Base-by-base conservation (phyloP, 2,888 invertebrate genomes). In the Geophilus truncorum region DNA sequence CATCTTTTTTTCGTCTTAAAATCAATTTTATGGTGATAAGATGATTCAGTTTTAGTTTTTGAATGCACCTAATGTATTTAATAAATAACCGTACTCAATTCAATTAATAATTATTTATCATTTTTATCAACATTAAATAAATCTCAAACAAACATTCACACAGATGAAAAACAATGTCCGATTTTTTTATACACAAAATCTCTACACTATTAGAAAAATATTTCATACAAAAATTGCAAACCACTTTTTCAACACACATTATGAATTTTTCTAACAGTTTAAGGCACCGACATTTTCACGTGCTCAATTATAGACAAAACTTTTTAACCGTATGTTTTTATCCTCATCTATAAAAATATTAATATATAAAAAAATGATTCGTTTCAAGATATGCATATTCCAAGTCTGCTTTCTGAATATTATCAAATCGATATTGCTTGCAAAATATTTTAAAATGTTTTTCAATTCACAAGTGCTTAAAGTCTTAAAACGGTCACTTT, bases 161-260 rank as follows among this genome's bases (percentile, higher is more conserved):
- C 70, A 25, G 15, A 51, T 51, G 7, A 28, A 28, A 70, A 70
- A 70, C 70, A 70, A 70, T 70, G 70, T 70, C 70, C 70, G 70
- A n/a, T 51, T 51, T 70, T 70, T 70, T 70, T 70, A 25, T 70
- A 70, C 70, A 70, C 28, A 25, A 70, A 70, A 18, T 15, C 23
- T 70, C 70, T 70, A 70, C 10, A 70, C 70, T 70, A 70, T 70
- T 62, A 70, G 70, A 70, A 70, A 70, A 70, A 70, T 70, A 70
- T 70, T 70, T 28, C 28, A 28, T 70, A 70, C 70, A 70, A 70
- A 70, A 70, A 70, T 70, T 70, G 23, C 28, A 70, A 70, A 70
- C 70, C 70, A 70, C 70, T 70, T 70, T 70, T 70, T 70, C 28
- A 51, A 51, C 25, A 10, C 70, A 70, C 23, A 70, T 28, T 70